Evolutionary conservation across 2,113 vertebrate genomes (phyloP), one percentile per base, ranked within the genome.

Genomic region (Hemiscyllium ocellatum): DNA sequence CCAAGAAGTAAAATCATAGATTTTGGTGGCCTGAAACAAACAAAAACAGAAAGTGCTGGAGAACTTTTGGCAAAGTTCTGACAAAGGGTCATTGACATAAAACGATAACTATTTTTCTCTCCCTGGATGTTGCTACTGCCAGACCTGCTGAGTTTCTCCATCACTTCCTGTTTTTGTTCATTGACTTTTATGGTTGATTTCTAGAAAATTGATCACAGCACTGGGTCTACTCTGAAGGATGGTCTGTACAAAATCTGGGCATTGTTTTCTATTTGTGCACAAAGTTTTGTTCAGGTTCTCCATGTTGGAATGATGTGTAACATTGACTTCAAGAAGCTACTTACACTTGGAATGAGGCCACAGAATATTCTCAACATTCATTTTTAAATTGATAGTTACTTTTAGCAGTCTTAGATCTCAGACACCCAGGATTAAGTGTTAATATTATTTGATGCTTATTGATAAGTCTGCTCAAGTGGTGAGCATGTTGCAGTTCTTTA

Each of bases 401-500:
- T 76, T 95, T 72, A 95, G 94, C 68, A 76, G 42, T 95, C 94
- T 52, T 72, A 17, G 94, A 90, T 90, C 29, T 65, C 56, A 15
- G 52, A 95, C 69, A 42, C 42, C 47, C 47, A 70, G 94, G 68
- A 95, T 72, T 76, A 95, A 72, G 66, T 72, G 37, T 94, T 94
- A 24, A 29, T 72, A 95, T 95, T 72, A 95, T 72, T 95, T 95
- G 94, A 76, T 95, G 69, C 69, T 95, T 95, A 95, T 95, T 95
- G 94, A 95, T 70, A 95, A 95, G 47, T 52, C 15, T 1, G 20
- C 94, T 52, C 94, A 76, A 95, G 69, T 70, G 94, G 69, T 72
- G 68, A 72, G 15, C 69, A 95, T 95, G 42, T 99, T 98, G 98
- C 98, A 98, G 98, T 98, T 99, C 98, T 98, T 98, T 98, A 98